Base-by-base conservation (phyloP, 2,797 vertebrate genomes). In the Diplodus sargus region DNA sequence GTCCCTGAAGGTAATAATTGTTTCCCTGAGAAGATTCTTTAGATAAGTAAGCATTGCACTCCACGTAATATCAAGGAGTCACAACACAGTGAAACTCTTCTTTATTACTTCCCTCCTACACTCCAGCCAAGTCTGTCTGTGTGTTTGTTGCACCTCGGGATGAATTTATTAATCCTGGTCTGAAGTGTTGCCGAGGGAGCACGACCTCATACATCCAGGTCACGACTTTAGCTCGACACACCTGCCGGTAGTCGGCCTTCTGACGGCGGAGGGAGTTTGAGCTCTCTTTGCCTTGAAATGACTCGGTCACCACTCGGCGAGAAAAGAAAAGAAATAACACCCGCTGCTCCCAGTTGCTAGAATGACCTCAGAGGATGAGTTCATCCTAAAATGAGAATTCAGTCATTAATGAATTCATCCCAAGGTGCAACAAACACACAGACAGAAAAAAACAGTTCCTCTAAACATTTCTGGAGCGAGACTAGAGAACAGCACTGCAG, bases 151-250 rank as follows among this genome's bases (percentile, higher is more conserved):
- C 64, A 69, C 56, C 68, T 48, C 2, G 47, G 28, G 28, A 58
- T 79, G 47, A 79, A 81, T 85, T 12, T 51, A 81, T 83, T 74
- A 85, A 58, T 70, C 76, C 43, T 22, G 48, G 42, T 53, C 39
- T 20, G 47, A 76, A 67, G 56, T 73, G 72, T 23, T 58, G 65
- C 71, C 48, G 74, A 23, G 53, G 43, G 73, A 83, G 77, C 48
- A 0, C 16, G 72, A 72, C 72, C 77, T 84, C 61, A 22, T n/a
- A 39, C 53, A 57, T 62, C 17, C 72, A 70, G 80, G 84, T 84
- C 81, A 68, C 2, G 17, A 60, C 43, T 39, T 70, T 48, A 70
- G 73, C 56, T 54, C 53, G 3, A 25, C 61, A 58, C 42, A 8
- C 22, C 70, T 25, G 25, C 22, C 10, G 4, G 11, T 45, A 60